Percentiles rank a stretch among this genome's conserved stretches.
phyloP scores from a whole-genome alignment of 2,113 vertebrate genomes.

The Proteles cristata region DNA sequence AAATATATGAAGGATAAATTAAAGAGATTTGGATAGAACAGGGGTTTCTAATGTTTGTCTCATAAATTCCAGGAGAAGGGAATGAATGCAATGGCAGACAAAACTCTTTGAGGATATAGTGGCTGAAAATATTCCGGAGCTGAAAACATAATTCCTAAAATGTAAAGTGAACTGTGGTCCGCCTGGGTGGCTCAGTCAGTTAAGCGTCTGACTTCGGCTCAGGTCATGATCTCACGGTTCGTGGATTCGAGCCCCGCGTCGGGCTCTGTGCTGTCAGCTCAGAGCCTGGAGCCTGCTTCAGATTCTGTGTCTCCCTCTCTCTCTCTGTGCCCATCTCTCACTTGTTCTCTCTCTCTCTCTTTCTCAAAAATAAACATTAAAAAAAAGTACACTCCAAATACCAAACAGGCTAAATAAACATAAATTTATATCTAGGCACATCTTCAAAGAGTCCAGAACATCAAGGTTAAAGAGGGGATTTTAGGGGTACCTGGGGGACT shows the following conservation, averaged over 20 bases:
- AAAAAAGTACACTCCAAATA: not conserved
- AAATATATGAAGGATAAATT: constrained; percentile 47
- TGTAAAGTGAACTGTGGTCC: constrained; percentile 1
- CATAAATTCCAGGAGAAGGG: not conserved
- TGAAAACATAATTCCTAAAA: constrained; percentile 18
- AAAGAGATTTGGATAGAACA: not conserved
- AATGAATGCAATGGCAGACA: not conserved
- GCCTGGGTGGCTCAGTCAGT: no score
- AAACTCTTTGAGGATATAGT: not conserved
- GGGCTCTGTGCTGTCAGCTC: no score
- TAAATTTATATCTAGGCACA: not conserved
- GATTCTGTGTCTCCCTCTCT: no score
- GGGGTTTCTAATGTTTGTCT: constrained; percentile 1
- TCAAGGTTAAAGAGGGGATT: not conserved
- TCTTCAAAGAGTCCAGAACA: not conserved
- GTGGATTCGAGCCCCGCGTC: no score
- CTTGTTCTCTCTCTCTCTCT: no score
- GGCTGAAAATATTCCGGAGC: not conserved
- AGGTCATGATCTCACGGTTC: no score
- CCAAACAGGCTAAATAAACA: not conserved
- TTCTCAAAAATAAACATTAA: no score
- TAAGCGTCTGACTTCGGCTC: no score
- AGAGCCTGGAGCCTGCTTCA: no score
- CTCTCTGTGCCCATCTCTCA: no score
- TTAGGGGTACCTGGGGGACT: not conserved